phyloP scores from a whole-genome alignment of 2,888 invertebrate species.

The Lasioglossum malachurum region DNA sequence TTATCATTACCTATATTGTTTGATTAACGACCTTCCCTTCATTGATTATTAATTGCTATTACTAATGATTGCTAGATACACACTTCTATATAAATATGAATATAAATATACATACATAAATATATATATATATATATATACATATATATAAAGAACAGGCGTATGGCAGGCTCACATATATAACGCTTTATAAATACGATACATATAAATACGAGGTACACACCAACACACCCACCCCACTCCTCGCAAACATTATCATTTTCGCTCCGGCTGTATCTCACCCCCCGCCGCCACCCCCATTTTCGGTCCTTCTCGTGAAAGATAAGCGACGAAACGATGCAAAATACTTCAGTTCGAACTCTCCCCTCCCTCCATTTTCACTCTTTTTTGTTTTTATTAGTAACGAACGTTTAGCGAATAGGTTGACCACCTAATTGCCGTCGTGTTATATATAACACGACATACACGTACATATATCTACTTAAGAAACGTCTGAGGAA shows the following conservation, averaged over 20 bases:
- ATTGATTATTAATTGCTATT: slow-evolving; percentile 79
- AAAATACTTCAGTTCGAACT: slow-evolving; percentile 17
- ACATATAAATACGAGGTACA: slow-evolving; percentile 60
- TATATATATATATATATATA: slow-evolving; percentile 62
- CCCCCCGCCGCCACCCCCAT: neutral
- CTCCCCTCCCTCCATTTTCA: neutral
- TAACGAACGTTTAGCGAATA: slow-evolving; percentile 74
- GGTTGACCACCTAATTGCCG: slow-evolving; percentile 75
- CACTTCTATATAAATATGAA: slow-evolving; percentile 69
- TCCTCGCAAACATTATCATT: slow-evolving; percentile 44
- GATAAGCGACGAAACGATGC: slow-evolving; percentile 16
- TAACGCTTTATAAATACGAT: slow-evolving; percentile 79
- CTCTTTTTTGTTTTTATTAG: slow-evolving; percentile 10
- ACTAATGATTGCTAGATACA: slow-evolving; percentile 81
- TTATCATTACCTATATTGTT: slow-evolving; percentile 74
- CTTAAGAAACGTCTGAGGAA: slow-evolving; percentile 73
- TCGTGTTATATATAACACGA: slow-evolving; percentile 56
- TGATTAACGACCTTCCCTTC: slow-evolving; percentile 73
- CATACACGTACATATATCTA: slow-evolving; percentile 59
- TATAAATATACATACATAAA: slow-evolving; percentile 63
- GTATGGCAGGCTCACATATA: slow-evolving; percentile 69
- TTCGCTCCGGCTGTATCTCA: slow-evolving; percentile 36
- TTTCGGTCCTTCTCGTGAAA: slow-evolving; percentile 21
- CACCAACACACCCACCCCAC: neutral
- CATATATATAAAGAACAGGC: slow-evolving; percentile 61